Evolutionary conservation across 2,113 vertebrate genomes (phyloP).

Genomic region (Strix uralensis): DNA sequence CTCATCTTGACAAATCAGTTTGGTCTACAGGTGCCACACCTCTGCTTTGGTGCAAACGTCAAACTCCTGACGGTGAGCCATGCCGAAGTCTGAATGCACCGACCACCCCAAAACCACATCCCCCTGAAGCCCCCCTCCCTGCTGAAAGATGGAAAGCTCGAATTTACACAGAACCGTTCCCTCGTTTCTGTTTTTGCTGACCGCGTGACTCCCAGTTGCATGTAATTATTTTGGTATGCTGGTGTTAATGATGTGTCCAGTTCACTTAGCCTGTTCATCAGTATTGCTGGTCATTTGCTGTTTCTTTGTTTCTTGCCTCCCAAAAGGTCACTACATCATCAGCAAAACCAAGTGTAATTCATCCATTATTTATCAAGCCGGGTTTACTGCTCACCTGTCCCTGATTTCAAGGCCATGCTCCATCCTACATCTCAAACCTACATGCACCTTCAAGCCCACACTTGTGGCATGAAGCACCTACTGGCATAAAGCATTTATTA

Average conservation of each 20-base stretch:
- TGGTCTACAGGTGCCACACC: neutral
- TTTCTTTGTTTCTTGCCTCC: constrained; percentile 41
- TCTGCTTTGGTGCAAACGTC: neutral
- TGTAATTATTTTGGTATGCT: constrained; percentile 35
- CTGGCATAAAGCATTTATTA: neutral
- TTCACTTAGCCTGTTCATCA: constrained; percentile 57
- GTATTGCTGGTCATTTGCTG: constrained; percentile 29
- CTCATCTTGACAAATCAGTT: neutral
- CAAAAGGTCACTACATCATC: constrained; percentile 52
- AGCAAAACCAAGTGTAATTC: constrained; percentile 42
- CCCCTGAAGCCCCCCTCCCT: neutral
- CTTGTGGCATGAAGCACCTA: neutral
- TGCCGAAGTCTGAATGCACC: accelerated
- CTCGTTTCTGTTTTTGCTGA: constrained; percentile 13
- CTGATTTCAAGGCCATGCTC: neutral
- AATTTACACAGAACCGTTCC: neutral
- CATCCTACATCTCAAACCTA: neutral
- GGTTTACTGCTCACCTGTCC: constrained; percentile 24
- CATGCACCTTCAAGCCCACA: neutral
- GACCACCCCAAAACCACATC: neutral
- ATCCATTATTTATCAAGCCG: constrained; percentile 51
- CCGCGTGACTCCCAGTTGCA: neutral
- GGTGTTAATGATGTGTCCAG: constrained; percentile 28
- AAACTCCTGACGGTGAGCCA: accelerated
- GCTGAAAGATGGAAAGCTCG: neutral